Base-by-base conservation (phyloP, 2,797 vertebrate genomes). In the Gymnopithys bicolor region DNA sequence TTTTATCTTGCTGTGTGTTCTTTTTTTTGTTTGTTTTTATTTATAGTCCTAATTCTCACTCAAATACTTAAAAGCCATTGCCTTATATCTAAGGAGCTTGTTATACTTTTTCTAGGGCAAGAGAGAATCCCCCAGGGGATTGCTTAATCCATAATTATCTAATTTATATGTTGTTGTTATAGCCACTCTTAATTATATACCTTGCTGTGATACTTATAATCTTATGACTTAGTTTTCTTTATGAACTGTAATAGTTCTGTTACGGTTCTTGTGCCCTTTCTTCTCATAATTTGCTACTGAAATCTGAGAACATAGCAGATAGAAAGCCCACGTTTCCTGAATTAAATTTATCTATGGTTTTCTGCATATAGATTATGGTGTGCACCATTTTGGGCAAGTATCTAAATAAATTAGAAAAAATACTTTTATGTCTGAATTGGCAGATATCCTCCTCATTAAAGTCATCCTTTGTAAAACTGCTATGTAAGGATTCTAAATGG, bases 111-210 rank as follows among this genome's bases (percentile, higher is more conserved):
- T 96, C 92, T 93, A 91, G 81, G 87, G 41, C 80, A 94, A 49
- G 77, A 85, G 60, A 78, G 74, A 90, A 84, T 95, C 89, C 49
- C 76, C 59, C 43, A 82, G 84, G 90, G 92, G 87, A 83, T 84
- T 86, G 76, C 83, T 96, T 95, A 94, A 96, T 94, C 93, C 93
- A 80, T 94, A 94, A 93, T 93, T 95, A 96, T 83, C 94, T 93
- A 95, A 96, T 95, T 93, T 97, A 87, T 96, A 87, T 85, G 83
- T 95, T 95, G 87, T 83, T 89, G 80, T 94, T 96, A 88, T 71
- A 89, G 78, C 62, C 80, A 58, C 41, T 89, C 81, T 90, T 86
- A 93, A 95, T 95, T 94, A 94, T 92, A 84, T 86, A 94, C 84
- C 94, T 93, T 92, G 75, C 81, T 91, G 89, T 88, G 93, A 90